These are phyloP conservation scores for Anabacerthia variegaticeps DNA, from an alignment of 2,797 vertebrate species.

Conservation along the genomic window DNA sequence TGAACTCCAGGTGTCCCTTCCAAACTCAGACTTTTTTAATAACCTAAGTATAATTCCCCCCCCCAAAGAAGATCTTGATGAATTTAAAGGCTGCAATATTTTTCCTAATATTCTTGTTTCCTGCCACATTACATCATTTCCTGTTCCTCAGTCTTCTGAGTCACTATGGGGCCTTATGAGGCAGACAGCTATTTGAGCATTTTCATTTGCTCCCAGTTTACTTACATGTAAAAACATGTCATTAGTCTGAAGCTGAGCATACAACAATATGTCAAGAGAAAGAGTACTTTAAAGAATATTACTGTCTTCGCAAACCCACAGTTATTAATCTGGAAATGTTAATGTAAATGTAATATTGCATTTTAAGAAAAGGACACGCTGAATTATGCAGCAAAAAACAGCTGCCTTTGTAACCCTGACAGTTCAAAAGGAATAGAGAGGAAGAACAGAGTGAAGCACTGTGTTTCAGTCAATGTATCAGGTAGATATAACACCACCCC, in stretches of 20 bases:
- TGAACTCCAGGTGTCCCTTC: background rate
- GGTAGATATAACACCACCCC: background rate
- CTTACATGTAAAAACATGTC: background rate
- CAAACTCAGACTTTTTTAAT: background rate
- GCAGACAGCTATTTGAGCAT: background rate
- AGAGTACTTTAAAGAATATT: background rate
- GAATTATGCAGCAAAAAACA: background rate
- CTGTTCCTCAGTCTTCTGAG: background rate
- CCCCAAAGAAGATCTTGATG: background rate
- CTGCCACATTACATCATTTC: accelerated
- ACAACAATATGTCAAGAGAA: background rate
- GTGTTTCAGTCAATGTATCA: background rate
- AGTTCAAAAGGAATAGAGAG: background rate
- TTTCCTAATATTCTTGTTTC: background rate
- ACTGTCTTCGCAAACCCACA: background rate
- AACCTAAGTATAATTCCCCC: background rate
- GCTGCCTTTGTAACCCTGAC: background rate
- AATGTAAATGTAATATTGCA: background rate
- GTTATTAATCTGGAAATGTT: background rate
- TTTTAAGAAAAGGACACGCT: background rate
- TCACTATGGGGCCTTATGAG: background rate
- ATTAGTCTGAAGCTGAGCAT: background rate
- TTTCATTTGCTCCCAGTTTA: background rate
- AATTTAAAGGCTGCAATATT: background rate
- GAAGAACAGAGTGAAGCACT: background rate